These are phyloP conservation scores for Archips crataeganus DNA, from an alignment of 2,888 invertebrate genomes.

Conservation along the genomic window DNA sequence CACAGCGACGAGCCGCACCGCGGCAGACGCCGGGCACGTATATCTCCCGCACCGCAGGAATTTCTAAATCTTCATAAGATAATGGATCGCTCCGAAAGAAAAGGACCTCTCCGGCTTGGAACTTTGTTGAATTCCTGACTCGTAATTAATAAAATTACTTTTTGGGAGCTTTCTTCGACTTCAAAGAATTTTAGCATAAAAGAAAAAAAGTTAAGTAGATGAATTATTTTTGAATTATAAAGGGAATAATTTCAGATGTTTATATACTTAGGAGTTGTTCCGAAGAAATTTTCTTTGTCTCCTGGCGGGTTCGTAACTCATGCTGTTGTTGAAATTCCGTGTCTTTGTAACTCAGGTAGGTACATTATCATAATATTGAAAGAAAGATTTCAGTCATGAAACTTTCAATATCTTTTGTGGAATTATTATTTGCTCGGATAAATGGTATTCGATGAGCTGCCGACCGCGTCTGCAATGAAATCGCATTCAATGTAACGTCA, in stretches of 20 bases:
- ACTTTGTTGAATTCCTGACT: constrained; percentile 85
- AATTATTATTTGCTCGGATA: constrained; percentile 29
- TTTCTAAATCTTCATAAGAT: constrained; percentile 85
- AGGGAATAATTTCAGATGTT: constrained; percentile 81
- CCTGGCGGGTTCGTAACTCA: constrained; percentile 44
- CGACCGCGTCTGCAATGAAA: constrained; percentile 65
- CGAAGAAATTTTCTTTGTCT: constrained; percentile 53
- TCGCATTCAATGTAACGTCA: constrained; percentile 61
- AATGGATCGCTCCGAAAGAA: constrained; percentile 84
- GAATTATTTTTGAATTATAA: constrained; percentile 85
- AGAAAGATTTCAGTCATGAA: constrained; percentile 20
- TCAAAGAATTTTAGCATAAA: constrained; percentile 85
- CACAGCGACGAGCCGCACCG: constrained; percentile 31
- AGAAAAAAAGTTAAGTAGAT: constrained; percentile 84
- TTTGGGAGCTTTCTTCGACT: constrained; percentile 84
- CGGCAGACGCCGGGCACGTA: constrained; percentile 37
- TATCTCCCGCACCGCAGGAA: constrained; percentile 75
- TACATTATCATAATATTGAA: constrained; percentile 35
- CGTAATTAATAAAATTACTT: constrained; percentile 87
- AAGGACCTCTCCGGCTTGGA: constrained; percentile 80
- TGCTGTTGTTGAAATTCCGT: constrained; percentile 34
- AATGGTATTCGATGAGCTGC: constrained; percentile 45
- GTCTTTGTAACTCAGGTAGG: constrained; percentile 38
- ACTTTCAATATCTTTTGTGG: constrained; percentile 29
- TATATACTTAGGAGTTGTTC: constrained; percentile 72